Base-by-base conservation (phyloP, 2,113 vertebrate genomes). In the Tamias sibiricus region DNA sequence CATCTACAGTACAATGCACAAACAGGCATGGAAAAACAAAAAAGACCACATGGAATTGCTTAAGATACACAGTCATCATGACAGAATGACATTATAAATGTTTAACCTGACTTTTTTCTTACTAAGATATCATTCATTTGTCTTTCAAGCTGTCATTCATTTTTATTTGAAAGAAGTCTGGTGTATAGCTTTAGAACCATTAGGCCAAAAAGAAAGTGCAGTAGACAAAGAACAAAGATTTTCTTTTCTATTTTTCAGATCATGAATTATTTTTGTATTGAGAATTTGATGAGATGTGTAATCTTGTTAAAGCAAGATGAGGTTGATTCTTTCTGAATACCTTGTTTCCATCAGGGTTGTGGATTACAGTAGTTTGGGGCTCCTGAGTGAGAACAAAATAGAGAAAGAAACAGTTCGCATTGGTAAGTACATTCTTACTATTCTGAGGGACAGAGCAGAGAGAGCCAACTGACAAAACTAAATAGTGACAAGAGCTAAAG, bases 281-380 rank as follows among this genome's bases (percentile, higher is more conserved):
- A 90, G 79, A 2, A 71, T 96, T 95, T 97, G 97, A 98, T 98
- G 98, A 97, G 97, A 98, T 95, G 96, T 97, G 95, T 87, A 95
- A 96, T 98, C 98, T 97, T 97, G 91, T 97, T 96, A 98, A 97
- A 97, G 97, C 95, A 97, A 98, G 96, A 98, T 98, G 98, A 97
- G 94, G 95, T 92, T 92, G 97, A 96, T 97, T 98, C 98, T 98
- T 98, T 98, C 98, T 96, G 98, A 99, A 98, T 99, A 99, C 99
- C 99, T 99, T 99, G 99, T 99, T 99, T 99, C 99, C 99, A 98
- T 99, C 99, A 99, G 99, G 99, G 97, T 99, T 99, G 99, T 99
- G 99, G 99, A 99, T 99, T 98, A 99, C 99, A 97, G 99, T 99
- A 98, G 99, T 99, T 99, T 99, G 99, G 99, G 99, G 99, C 99